Conservation (phyloP, 2,113 vertebrate species). For the Fregata magnificens region DNA sequence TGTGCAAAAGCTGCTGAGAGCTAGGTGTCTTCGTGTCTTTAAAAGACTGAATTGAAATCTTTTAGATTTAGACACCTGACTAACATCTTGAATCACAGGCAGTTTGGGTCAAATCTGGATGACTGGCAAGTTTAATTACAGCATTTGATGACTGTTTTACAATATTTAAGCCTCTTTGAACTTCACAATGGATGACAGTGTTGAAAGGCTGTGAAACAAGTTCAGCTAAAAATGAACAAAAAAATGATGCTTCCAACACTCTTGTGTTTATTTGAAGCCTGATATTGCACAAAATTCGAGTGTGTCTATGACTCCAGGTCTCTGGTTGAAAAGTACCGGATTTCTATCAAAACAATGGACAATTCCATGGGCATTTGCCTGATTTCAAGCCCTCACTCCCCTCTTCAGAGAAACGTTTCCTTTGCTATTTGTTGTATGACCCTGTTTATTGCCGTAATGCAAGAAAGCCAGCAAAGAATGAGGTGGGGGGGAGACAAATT, state of each 20-base stretch:
- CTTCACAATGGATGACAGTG: conserved; percentile 1
- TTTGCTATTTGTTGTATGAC: neutral
- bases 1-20: neutral
- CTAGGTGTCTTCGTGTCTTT: neutral
- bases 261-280: neutral
- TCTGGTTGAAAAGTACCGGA: neutral
- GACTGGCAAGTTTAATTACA: conserved; percentile 58
- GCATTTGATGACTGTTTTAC: conserved; percentile 39
- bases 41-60: neutral
- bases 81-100: conserved; percentile 16
- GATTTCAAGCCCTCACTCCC: neutral
- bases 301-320: neutral
- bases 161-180: conserved; percentile 48
- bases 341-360: neutral
- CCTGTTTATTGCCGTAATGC: neutral
- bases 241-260: neutral
- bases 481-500: neutral
- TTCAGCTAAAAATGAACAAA: conserved; percentile 23
- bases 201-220: conserved; percentile 43
- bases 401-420: neutral
- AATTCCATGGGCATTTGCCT: neutral
- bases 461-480: neutral
- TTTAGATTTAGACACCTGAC: conserved; percentile 14
- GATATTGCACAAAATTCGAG: neutral
- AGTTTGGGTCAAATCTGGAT: conserved; percentile 52